Base-by-base conservation (phyloP, 2,797 vertebrate genomes). In the Heliangelus exortis region DNA sequence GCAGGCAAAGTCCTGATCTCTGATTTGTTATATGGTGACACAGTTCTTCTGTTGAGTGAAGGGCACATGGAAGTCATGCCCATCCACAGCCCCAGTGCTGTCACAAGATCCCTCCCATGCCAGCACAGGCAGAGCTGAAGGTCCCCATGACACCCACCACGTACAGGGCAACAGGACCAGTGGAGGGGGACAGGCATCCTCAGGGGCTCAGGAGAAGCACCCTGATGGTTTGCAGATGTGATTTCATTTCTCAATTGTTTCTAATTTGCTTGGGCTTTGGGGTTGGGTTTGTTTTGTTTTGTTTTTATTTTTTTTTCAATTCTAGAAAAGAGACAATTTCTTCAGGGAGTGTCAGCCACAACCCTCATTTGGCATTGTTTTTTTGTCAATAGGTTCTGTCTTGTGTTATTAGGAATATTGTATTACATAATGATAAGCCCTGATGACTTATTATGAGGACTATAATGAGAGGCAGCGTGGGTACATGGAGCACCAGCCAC, bases 311-410 rank as follows among this genome's bases (percentile, higher is more conserved):
- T 14, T 14, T 36, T 61, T 51, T 28, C 48, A 22, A 2, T 68
- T 93, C 76, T 87, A 92, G 84, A 94, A 84, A 84, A 89, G 61
- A 90, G 68, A 85, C 84, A 74, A 89, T 96, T 96, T 93, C 79
- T 93, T 96, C 69, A 41, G 93, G 91, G 92, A 93, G 93, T 89
- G 92, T 81, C 92, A 93, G 89, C 93, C 92, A 81, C 92, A 93
- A 83, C 82, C 84, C 69, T 81, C 79, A 20, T 57, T 47, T 87
- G 84, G 76, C 92, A 92, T 96, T 95, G 93, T 94, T 58, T 81
- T 84, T 87, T 55, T 75, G 87, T 91, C 84, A 92, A 93, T 93
- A 93, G 94, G 79, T 69, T 95, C 92, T 95, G 84, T 86, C 66
- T 79, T 4, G 1, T 58, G 9, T 63, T 94, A 78, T 89, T 92